Conservation (phyloP, 2,113 vertebrate species). For the Naja naja region DNA sequence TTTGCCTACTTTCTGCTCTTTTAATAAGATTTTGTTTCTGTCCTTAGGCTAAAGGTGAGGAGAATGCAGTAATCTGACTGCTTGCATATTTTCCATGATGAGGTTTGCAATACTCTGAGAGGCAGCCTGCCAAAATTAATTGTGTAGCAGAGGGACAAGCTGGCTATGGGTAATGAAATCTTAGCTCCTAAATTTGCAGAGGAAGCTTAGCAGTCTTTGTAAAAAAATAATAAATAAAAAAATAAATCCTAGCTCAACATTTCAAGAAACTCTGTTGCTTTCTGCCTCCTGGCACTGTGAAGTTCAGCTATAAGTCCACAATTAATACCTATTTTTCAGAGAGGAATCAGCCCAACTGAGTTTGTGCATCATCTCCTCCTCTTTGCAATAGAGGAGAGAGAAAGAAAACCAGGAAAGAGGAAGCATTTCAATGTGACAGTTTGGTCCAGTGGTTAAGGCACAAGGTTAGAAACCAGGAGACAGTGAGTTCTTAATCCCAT, state of each 20-base stretch:
- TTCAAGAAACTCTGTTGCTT: background rate
- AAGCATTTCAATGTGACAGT: background rate
- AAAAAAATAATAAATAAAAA: background rate
- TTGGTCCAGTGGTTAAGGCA: background rate
- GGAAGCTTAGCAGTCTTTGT: background rate
- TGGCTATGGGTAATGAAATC: background rate
- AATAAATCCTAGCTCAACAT: background rate
- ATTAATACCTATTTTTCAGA: background rate
- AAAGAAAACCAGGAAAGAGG: background rate
- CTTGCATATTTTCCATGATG: background rate
- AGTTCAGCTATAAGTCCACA: background rate
- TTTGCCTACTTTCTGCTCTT: background rate
- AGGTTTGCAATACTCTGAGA: background rate
- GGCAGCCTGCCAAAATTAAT: background rate
- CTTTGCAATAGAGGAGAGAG: background rate
- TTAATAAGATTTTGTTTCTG: background rate
- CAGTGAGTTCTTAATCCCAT: too few relatives aligned
- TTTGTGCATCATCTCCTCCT: too few relatives aligned
- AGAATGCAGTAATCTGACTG: background rate
- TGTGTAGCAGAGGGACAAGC: background rate
- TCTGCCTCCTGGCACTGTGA: background rate
- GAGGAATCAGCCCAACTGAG: background rate
- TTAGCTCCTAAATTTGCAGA: background rate
- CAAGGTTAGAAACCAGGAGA: too few relatives aligned
- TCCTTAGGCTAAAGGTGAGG: background rate